phyloP scores from a whole-genome alignment of 2,797 vertebrate genomes.

The Crax fasciolata region DNA sequence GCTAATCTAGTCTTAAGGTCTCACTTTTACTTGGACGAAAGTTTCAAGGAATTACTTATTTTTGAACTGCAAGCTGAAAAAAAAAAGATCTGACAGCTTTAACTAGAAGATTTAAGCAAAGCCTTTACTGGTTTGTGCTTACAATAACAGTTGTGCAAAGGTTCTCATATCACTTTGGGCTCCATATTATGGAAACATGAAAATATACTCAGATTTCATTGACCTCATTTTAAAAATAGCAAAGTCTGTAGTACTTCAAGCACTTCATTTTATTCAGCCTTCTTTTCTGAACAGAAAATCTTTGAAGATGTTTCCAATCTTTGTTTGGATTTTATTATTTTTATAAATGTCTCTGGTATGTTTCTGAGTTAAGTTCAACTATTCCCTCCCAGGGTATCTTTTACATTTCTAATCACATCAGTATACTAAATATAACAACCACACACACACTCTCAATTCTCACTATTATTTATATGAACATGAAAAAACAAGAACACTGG shows the following conservation, averaged over 20 bases:
- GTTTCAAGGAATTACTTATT: neutral
- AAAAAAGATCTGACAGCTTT: neutral
- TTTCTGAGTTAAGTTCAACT: neutral
- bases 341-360: neutral
- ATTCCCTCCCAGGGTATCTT: neutral
- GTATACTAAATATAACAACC: neutral
- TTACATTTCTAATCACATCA: neutral
- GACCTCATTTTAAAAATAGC: neutral
- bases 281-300: neutral
- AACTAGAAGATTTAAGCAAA: neutral
- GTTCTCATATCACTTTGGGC: neutral
- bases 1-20: neutral
- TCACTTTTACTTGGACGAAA: neutral
- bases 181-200: neutral
- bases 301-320: neutral
- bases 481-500: neutral
- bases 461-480: neutral
- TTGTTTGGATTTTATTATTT: neutral
- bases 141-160: neutral
- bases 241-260: neutral
- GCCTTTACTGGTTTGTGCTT: neutral
- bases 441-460: neutral
- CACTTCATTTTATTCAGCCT: neutral
- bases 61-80: neutral
- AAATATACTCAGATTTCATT: neutral